Evolutionary conservation across 2,888 invertebrate species (phyloP).

Genomic region (Eupeodes luniger): DNA sequence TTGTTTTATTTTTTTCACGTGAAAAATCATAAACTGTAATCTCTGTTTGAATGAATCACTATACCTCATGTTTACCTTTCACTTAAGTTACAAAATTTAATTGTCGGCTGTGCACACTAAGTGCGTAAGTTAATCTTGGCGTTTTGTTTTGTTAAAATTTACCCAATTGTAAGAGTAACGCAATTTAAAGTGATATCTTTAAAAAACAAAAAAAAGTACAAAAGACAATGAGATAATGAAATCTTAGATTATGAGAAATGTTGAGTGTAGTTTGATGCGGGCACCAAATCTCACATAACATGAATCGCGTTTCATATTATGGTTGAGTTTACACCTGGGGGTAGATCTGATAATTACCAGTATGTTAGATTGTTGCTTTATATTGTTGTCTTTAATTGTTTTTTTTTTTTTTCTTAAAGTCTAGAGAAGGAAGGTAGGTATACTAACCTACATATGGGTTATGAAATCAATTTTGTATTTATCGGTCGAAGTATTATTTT

Average conservation of each 20-base stretch:
- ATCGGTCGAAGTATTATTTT: no score
- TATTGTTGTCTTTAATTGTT: neutral
- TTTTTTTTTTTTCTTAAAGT: neutral
- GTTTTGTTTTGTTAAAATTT: conserved; percentile 60
- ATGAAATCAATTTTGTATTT: neutral
- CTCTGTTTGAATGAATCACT: conserved; percentile 17
- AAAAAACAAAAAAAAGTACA: neutral
- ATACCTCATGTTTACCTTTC: conserved; percentile 43
- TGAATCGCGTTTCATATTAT: conserved; percentile 36
- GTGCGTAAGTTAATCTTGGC: conserved; percentile 65
- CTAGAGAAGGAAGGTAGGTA: neutral
- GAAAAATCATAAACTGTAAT: conserved; percentile 17
- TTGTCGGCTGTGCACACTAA: conserved; percentile 19
- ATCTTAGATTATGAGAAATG: conserved; percentile 46
- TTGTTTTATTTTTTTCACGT: conserved; percentile 10
- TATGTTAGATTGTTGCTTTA: neutral
- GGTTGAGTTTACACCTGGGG: conserved; percentile 43
- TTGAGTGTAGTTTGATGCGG: neutral
- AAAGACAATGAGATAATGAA: conserved; percentile 61
- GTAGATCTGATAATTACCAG: conserved; percentile 15
- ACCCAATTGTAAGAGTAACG: conserved; percentile 49
- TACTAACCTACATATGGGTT: neutral
- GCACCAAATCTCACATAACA: conserved; percentile 25
- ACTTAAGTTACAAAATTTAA: conserved; percentile 36
- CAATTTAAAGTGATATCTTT: conserved; percentile 36